Conservation (phyloP, 2,888 invertebrate species). For the Xestia xanthographa region DNA sequence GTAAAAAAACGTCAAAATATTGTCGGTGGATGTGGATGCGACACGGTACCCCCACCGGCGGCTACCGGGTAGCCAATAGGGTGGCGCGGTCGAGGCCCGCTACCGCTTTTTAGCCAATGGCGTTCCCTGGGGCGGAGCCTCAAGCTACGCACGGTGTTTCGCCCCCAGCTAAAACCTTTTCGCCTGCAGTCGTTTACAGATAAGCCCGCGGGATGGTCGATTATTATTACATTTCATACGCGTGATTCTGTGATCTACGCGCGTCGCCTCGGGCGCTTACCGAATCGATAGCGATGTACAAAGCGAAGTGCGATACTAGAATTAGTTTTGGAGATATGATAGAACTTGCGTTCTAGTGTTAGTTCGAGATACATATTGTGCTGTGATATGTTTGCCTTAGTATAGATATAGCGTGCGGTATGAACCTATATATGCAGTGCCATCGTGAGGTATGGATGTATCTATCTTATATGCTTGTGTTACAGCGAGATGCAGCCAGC, state of each 20-base stretch:
- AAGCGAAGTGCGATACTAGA: slow-evolving; percentile 75
- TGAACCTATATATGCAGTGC: slow-evolving; percentile 90
- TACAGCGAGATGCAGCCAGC: slow-evolving; percentile 14
- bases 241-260: slow-evolving; percentile 86
- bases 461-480: slow-evolving; percentile 67
- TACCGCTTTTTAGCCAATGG: slow-evolving; percentile 87
- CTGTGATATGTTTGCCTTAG: slow-evolving; percentile 90
- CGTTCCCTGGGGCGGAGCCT: slow-evolving; percentile 88
- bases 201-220: slow-evolving; percentile 90
- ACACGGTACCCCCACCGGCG: slow-evolving; percentile 82
- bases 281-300: slow-evolving; percentile 86
- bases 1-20: slow-evolving; percentile 89
- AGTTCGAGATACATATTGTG: slow-evolving; percentile 70
- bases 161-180: slow-evolving; percentile 90
- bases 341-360: slow-evolving; percentile 79
- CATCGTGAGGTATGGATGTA: slow-evolving; percentile 89
- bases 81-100: slow-evolving; percentile 78
- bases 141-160: slow-evolving; percentile 87
- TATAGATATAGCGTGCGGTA: slow-evolving; percentile 83
- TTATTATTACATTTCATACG: slow-evolving; percentile 88
- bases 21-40: slow-evolving; percentile 80
- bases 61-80: slow-evolving; percentile 85
- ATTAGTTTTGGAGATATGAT: slow-evolving; percentile 68
- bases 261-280: slow-evolving; percentile 82
- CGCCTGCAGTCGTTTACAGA: slow-evolving; percentile 90